These are phyloP conservation scores for Azorinus chamasolen DNA, from an alignment of 2,888 invertebrate genomes.

Conservation along the genomic window DNA sequence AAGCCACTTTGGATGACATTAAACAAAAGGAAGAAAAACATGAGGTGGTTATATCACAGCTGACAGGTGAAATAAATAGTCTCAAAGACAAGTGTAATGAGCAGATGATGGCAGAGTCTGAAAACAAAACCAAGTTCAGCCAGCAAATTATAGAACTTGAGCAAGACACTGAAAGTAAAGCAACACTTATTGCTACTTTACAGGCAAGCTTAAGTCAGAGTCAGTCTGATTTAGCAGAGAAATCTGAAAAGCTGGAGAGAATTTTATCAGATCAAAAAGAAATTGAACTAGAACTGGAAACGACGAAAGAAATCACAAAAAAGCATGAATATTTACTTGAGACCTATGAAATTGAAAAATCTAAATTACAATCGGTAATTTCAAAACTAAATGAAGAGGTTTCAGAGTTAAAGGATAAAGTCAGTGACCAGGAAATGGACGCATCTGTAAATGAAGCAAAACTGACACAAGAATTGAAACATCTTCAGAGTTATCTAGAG, in stretches of 20 bases:
- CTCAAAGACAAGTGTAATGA: conserved; percentile 57
- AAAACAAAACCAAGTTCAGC: conserved; percentile 47
- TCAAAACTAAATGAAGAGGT: conserved; percentile 1
- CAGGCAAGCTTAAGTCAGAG: conserved; percentile 6
- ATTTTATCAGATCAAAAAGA: conserved; percentile 19
- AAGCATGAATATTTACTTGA: conserved; percentile 1
- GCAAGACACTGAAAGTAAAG: conserved; percentile 1
- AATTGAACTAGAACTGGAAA: neutral
- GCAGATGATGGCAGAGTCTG: conserved; percentile 49
- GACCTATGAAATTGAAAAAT: neutral
- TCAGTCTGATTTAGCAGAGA: conserved; percentile 10
- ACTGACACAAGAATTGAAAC: conserved; percentile 6
- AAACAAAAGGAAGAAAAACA: conserved; percentile 16
- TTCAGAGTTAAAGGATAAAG: conserved; percentile 7
- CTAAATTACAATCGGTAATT: neutral
- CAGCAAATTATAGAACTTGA: conserved; percentile 43
- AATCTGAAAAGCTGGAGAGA: conserved; percentile 17
- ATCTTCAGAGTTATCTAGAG: conserved; percentile 5
- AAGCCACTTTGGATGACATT: conserved; percentile 17
- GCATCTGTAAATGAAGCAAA: conserved; percentile 13
- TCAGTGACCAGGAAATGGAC: conserved; percentile 10
- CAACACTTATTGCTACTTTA: neutral
- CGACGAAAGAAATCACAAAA: neutral
- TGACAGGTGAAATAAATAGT: conserved; percentile 37
- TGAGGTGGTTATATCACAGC: conserved; percentile 4